Base-by-base conservation (phyloP, 2,113 vertebrate species). In the Zosterops hypoxanthus region DNA sequence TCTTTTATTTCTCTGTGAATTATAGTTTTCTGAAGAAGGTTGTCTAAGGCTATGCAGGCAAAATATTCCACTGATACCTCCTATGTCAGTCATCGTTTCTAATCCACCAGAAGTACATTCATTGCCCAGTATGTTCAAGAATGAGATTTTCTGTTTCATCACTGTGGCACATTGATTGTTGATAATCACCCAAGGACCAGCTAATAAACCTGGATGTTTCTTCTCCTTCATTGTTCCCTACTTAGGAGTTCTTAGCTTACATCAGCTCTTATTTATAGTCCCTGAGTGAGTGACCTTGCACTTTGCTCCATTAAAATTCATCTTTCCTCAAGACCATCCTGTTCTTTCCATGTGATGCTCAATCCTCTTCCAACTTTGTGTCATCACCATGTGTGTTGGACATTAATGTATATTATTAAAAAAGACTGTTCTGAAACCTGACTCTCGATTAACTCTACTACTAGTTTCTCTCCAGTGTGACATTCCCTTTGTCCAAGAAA, bases 221-320 rank as follows among this genome's bases (percentile, higher is more conserved):
- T 87, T 75, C n/a, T 91, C 17, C 19, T 46, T 81, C 2, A 2
- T 82, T 82, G 53, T 82, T 92, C 31, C 11, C 22, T 90, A 12
- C 4, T 79, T 87, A 76, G 0, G 23, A 72, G 46, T 82, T 95
- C 88, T 92, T 94, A 86, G 57, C 25, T 88, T 92, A 72, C 19
- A 88, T 57, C 57, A 85, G 21, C 79, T 88, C 44, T 61, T 97
- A 85, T 76, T 94, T 93, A 72, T 61, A 60, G 66, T 82, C 59
- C 78, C 75, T 49, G 25, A 88, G 66, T 71, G 78, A 75, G 23
- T 86, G 85, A 96, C 73, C 82, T 93, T 92, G 79, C n/a, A 47
- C 73, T 84, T 86, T 29, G 8, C 46, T 79, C 66, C 24, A 65
- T 93, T 96, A 90, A 82, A 95, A 93, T 82, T 72, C 24, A 33